Evolutionary conservation across 1,140 invertebrate species (phyloP), one percentile per base, ranked within the genome.

Genomic region (Steinernema khuongi): DNA sequence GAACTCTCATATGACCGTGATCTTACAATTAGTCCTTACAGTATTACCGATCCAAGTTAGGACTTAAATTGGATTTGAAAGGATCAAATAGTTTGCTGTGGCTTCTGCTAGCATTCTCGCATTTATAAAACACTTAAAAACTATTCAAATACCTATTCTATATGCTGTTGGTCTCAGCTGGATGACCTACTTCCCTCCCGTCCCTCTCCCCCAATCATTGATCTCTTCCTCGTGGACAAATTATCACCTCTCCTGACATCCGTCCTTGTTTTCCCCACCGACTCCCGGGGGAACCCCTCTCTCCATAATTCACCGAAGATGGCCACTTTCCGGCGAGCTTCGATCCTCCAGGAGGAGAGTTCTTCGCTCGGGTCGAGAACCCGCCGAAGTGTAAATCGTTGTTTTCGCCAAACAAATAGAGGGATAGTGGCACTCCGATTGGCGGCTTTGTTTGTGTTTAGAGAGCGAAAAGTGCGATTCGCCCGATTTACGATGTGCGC

Each of bases 321-420:
- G 50, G 50, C 11, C 50, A 14, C 19, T 60, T 41, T n/a, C 36
- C 7, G 19, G 50, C 7, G 19, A 60, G 50, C 26, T 60, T n/a
- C 50, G 50, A 60, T 26, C 11, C 11, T 60, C 4, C 4, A 60
- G 19, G 26, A 11, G 36, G n/a, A 41, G n/a, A 41, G n/a, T n/a
- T 7, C 7, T 41, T 7, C 36, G 36, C 7, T 41, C 36, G 36
- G 36, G n/a, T 7, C 7, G 7, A 41, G n/a, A 41, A 41, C 36
- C 7, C 36, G 36, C 36, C 26, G 50, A 60, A 60, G 50, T 60
- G 50, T 60, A 60, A 60, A 60, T 60, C 50, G 11, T 60, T 60
- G 50, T 60, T 60, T 60, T 60, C 36, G 50, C 50, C 22, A 41
- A n/a, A 41, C 7, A 11, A 41, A 60, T 7, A 60, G 50, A 2